Evolutionary conservation across 2,113 vertebrate species (phyloP).

Genomic region (Carollia perspicillata): DNA sequence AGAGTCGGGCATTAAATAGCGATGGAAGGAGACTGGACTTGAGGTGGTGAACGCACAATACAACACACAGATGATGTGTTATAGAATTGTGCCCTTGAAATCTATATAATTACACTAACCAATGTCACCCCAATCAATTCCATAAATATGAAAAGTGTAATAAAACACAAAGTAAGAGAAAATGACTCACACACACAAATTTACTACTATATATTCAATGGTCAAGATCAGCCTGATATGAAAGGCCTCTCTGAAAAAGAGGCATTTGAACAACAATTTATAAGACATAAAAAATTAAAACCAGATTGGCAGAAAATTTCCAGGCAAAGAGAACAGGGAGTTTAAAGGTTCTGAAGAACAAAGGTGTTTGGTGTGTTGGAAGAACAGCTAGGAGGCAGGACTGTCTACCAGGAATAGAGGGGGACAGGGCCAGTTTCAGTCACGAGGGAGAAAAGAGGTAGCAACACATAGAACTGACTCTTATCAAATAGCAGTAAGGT

Average conservation of each 20-base stretch:
- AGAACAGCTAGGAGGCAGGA: neutral
- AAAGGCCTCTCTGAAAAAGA: neutral
- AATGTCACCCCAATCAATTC: too few species aligned
- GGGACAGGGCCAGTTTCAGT: fast-evolving
- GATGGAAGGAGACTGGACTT: too few species aligned
- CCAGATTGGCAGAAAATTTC: neutral
- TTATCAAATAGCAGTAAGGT: neutral
- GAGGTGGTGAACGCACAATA: too few species aligned
- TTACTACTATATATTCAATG: neutral
- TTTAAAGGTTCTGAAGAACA: neutral
- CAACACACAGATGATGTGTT: too few species aligned
- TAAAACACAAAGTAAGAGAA: neutral
- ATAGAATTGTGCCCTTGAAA: too few species aligned
- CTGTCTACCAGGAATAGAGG: neutral
- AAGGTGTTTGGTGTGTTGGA: neutral
- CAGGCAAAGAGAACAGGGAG: neutral
- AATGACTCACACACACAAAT: neutral
- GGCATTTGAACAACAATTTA: neutral
- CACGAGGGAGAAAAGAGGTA: neutral
- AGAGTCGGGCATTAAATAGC: too few species aligned
- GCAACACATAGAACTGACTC: neutral
- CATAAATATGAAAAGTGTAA: neutral
- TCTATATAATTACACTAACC: too few species aligned
- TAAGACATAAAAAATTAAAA: neutral
- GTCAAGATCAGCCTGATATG: neutral